phyloP scores from a whole-genome alignment of 1,140 invertebrate genomes.

The Streblospio benedicti region DNA sequence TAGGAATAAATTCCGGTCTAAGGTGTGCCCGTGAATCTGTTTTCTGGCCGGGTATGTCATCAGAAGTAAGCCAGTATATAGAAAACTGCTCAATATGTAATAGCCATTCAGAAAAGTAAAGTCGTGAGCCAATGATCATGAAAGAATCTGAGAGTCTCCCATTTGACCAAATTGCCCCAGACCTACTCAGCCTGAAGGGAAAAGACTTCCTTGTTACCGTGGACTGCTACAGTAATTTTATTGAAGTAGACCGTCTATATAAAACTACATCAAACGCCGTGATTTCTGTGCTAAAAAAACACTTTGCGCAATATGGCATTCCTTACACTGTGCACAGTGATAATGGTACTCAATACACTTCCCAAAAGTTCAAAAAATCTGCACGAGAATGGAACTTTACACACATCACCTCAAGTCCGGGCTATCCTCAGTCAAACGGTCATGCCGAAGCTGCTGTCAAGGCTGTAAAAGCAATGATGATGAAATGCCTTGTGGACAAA shows the following conservation, averaged over 20 bases:
- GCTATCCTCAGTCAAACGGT: too few species aligned
- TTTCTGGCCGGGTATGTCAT: background rate
- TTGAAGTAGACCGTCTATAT: constrained; percentile 4
- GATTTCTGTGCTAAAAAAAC: constrained; percentile 2
- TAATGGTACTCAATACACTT: constrained; percentile 25
- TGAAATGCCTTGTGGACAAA: too few species aligned
- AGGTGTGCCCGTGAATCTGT: background rate
- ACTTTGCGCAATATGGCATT: constrained; percentile 25
- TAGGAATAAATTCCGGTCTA: background rate
- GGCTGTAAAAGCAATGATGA: too few species aligned
- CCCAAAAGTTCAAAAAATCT: constrained; percentile 22
- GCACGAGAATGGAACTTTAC: constrained; percentile 18
- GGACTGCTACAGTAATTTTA: constrained; percentile 5
- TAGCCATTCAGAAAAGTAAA: background rate
- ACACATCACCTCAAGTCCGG: too few species aligned
- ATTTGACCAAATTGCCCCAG: background rate
- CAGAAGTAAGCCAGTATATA: background rate
- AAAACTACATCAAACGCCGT: background rate
- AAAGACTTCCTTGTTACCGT: constrained; percentile 3
- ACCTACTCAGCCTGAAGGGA: background rate
- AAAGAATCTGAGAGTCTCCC: background rate
- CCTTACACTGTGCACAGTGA: constrained; percentile 20
- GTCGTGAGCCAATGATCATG: background rate
- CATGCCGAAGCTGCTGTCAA: too few species aligned
- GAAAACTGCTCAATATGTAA: background rate